Base-by-base conservation (phyloP, 2,797 vertebrate genomes). In the Falco rusticolus region DNA sequence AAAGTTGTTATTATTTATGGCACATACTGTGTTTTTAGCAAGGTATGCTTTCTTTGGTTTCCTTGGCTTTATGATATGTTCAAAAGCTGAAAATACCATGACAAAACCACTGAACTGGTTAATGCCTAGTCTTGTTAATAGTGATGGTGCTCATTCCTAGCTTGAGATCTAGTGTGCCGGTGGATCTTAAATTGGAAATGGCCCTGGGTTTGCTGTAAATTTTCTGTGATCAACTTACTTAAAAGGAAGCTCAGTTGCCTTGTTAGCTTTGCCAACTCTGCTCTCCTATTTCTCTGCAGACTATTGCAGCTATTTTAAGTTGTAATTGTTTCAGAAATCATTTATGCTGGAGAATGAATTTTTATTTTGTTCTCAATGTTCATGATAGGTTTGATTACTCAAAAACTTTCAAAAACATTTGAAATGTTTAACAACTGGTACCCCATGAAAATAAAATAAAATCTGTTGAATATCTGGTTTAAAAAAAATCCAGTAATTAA, bases 301-400 rank as follows among this genome's bases (percentile, higher is more conserved):
- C 78, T 95, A 1, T 88, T 97, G 89, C 87, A 94, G 75, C 70
- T 96, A 50, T 93, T 95, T 95, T 87, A 83, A 84, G 39, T 94
- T 89, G 34, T 88, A 84, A 90, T 86, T 91, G 53, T 96, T 94
- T 95, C n/a, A 57, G 65, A 96, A 95, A 92, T 95, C 3, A 54
- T 90, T 95, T 83, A 86, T 92, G 97, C 95, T 96, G 96, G 95
- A 97, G 96, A 97, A 96, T 97, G 93, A 95, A 78, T 93, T 83
- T 95, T 89, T 76, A 47, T 70, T 78, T 89, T 90, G 19, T 85
- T 93, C 54, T 84, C 18, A 31, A 22, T 81, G 59, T 78, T 74
- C 22, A 45, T 21, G 65, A 61, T 80, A 33, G 33, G 88, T 94
- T 61, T 78, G 50, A 75, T 39, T 72, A 47, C 64, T 79, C 75